Evolutionary conservation across 1,140 invertebrate species (phyloP).

Genomic region (Drosophila equinoxialis): DNA sequence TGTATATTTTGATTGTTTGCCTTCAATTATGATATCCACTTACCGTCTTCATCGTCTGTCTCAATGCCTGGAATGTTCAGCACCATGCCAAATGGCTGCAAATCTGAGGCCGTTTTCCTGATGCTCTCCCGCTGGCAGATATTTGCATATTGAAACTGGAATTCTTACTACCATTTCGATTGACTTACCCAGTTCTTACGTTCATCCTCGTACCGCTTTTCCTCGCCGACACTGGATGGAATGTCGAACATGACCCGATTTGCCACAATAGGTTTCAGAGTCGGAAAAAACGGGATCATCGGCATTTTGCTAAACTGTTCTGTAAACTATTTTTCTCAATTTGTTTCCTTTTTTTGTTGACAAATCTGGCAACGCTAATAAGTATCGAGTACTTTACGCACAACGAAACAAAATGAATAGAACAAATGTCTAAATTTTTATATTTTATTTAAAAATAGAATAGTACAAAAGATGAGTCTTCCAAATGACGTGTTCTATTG

Average conservation of each 20-base stretch:
- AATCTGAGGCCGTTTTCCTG: slow-evolving; percentile 68
- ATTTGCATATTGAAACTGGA: no score
- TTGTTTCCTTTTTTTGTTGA: slow-evolving; percentile 24
- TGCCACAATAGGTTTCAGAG: slow-evolving; percentile 66
- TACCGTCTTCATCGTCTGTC: slow-evolving; percentile 81
- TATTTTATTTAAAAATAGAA: slow-evolving; percentile 27
- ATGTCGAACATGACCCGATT: slow-evolving; percentile 78
- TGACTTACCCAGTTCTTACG: slow-evolving; percentile 70
- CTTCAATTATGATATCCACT: background rate
- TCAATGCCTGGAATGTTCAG: slow-evolving; percentile 74
- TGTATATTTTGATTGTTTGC: background rate
- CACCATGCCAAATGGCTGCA: slow-evolving; percentile 78
- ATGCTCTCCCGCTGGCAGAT: slow-evolving; percentile 62
- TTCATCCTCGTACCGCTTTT: slow-evolving; percentile 74
- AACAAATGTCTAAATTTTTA: background rate
- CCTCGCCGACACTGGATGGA: slow-evolving; percentile 55
- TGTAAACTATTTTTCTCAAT: background rate
- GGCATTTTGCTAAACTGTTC: slow-evolving; percentile 46
- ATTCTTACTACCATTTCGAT: no score
- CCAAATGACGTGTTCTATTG: slow-evolving; percentile 85
- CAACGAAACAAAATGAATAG: background rate
- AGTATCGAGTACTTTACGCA: background rate
- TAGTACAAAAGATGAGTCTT: slow-evolving; percentile 21
- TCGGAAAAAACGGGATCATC: slow-evolving; percentile 82
- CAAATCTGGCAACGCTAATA: slow-evolving; percentile 39